Evolutionary conservation across 2,888 invertebrate genomes (phyloP), one percentile per base, ranked within the genome.

Genomic region (Netelia fuscicornis): DNA sequence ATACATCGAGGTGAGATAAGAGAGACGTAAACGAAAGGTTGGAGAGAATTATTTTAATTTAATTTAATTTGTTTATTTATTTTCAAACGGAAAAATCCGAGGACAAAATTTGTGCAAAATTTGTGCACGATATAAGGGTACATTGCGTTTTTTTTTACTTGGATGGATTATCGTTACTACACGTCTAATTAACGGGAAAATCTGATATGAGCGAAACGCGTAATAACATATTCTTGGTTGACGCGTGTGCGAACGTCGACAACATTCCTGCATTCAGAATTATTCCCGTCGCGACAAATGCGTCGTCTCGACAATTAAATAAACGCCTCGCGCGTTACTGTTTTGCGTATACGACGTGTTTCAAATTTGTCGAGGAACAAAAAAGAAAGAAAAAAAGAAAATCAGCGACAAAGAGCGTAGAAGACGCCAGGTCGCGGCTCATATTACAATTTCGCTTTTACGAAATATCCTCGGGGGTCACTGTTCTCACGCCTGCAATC

Each of bases 401-500:
- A 81, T 78, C 76, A 68, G 86, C 77, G 86, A 81, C 79, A 87
- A 83, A 80, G 81, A 77, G 76, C 81, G 48, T 67, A 79, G 81
- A 84, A 74, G 84, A 83, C 79, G 52, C 52, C 67, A 62, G 54
- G 30, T 75, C 84, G 83, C 48, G 42, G 78, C 81, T 80, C 67
- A 77, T 75, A 87, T 78, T 78, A 71, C 81, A 58, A 80, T 76
- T 85, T 76, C 67, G 72, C 76, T 76, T 80, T 85, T 82, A 70
- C 85, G 82, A 85, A 85, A 85, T 76, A 60, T 70, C 52, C 54
- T 44, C 56, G 82, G 60, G 60, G 80, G 72, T 86, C 77, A 75
- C 82, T 58, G 87, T 88, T 89, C 88, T 84, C 87, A 87, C 83
- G 86, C 79, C 81, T 82, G 84, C 87, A 87, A 87, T 81, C 82